Base-by-base conservation (phyloP, 2,888 invertebrate genomes). In the Pyralis farinalis region DNA sequence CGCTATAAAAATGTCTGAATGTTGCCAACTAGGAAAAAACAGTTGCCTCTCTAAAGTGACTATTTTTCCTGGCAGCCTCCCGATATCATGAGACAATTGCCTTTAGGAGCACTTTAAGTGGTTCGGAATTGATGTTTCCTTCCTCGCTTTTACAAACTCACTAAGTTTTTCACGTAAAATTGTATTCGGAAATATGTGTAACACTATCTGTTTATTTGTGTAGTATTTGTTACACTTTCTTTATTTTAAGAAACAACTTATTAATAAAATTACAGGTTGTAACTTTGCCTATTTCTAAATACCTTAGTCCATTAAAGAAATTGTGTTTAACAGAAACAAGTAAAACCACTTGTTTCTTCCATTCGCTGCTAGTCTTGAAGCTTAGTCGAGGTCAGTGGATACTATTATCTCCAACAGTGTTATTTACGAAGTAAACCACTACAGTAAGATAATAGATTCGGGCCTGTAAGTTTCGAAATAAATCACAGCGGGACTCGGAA, bases 1-100 rank as follows among this genome's bases (percentile, higher is more conserved):
- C 80, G 78, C 86, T 74, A 81, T 85, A 84, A 85, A 79, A 84
- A 76, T 76, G 81, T 80, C 82, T 76, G 68, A 68, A 71, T 81
- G 82, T 75, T 87, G 87, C 87, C 87, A 88, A 88, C 74, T 80
- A 74, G 72, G 77, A 78, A 80, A 80, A 84, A 85, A 82, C 84
- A 78, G 78, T 75, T 79, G 78, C 69, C 70, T 58, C 67, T 78
- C 71, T 79, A 77, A 84, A 84, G 79, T 76, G 77, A 78, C 81
- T 83, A 77, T 81, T 83, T 82, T 83, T 82, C 73, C 83, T 85
- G 84, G 85, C 85, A 82, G 60, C 61, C 62, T 63, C 71, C 68
- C 73, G 81, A 77, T 82, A 78, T 76, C 74, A 76, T 72, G 77
- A 73, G 79, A 79, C 83, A 79, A 85, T 84, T 82, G 82, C 76